phyloP scores from a whole-genome alignment of 2,888 invertebrate genomes.

The Melikaiella ostensackeni region DNA sequence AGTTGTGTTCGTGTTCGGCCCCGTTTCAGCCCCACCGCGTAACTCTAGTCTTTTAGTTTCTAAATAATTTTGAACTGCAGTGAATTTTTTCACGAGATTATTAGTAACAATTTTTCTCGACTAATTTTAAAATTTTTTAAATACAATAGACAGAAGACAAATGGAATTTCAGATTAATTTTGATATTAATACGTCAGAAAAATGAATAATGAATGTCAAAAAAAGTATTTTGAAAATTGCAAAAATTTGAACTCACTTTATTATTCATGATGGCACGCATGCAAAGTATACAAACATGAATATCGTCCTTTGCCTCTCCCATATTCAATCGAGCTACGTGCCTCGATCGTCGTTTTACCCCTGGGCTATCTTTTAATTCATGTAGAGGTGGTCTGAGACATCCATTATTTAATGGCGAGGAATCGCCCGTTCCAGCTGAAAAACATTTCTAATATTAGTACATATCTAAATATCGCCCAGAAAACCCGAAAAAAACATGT shows the following conservation, averaged over 20 bases:
- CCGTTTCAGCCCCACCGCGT: no score
- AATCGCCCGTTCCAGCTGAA: constrained; percentile 67
- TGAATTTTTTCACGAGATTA: not conserved
- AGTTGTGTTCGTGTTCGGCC: no score
- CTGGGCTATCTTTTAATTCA: constrained; percentile 84
- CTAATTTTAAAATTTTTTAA: not conserved
- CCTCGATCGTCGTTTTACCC: constrained; percentile 86
- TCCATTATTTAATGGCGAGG: constrained; percentile 72
- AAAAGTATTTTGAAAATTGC: not conserved
- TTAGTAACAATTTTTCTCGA: not conserved
- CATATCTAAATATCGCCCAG: no score
- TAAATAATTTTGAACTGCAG: not conserved
- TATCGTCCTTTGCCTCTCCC: constrained; percentile 98
- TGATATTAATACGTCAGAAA: not conserved
- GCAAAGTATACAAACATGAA: constrained; percentile 99
- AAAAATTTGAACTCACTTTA: constrained; percentile 81
- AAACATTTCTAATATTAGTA: constrained; percentile 34
- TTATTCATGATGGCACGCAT: constrained; percentile 99
- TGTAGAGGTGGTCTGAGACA: constrained; percentile 79
- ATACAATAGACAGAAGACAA: not conserved
- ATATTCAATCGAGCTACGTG: constrained; percentile 94
- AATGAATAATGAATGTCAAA: not conserved
- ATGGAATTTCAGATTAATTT: not conserved
- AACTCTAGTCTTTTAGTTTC: no score
- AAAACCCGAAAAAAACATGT: no score